Evolutionary conservation across 2,113 vertebrate genomes (phyloP), one percentile per base, ranked within the genome.

Genomic region (Prolemur simus): DNA sequence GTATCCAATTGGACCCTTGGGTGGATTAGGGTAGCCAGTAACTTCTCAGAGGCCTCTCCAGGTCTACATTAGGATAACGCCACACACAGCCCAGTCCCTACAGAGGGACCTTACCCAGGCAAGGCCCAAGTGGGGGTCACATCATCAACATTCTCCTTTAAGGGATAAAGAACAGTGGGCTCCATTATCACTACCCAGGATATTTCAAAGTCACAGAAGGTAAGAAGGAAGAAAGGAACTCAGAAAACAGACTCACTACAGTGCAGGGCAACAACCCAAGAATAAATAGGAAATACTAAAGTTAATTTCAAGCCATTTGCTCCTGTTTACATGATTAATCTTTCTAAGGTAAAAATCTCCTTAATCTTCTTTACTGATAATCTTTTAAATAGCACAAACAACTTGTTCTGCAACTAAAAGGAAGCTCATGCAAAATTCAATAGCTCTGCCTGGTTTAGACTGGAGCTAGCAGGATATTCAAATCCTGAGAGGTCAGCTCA

Each of bases 401-500:
- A 96, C 95, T 98, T 90, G 97, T 52, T 86, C 89, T 85, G 87
- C 77, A 94, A 47, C 96, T 96, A 97, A 97, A 96, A 94, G 63
- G 76, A 95, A 97, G 39, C 56, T 97, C 94, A 97, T 94, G 58
- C 49, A 97, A 98, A 97, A 97, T 89, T 49, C 96, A 96, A 73
- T 34, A 95, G 89, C 47, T 68, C 76, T 69, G 89, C 93, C 85
- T 95, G 63, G 92, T 97, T 97, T 95, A 82, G 89, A 98, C 80
- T 17, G 68, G 97, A 97, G 54, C 91, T 34, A 93, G 86, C 63
- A 6, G 27, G 89, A 63, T 63, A 68, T 89, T 97, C 97, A 60
- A n/a, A 87, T 93, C 91, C 27, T 86, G 91, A 88, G 73, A 95
- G 91, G 87, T 97, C 96, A 97, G 45, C 54, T 96, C 91, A 94